Percentiles rank a stretch among this genome's conserved stretches.
Conservation (phyloP, 2,888 invertebrate species). For the Norana najaformis region DNA sequence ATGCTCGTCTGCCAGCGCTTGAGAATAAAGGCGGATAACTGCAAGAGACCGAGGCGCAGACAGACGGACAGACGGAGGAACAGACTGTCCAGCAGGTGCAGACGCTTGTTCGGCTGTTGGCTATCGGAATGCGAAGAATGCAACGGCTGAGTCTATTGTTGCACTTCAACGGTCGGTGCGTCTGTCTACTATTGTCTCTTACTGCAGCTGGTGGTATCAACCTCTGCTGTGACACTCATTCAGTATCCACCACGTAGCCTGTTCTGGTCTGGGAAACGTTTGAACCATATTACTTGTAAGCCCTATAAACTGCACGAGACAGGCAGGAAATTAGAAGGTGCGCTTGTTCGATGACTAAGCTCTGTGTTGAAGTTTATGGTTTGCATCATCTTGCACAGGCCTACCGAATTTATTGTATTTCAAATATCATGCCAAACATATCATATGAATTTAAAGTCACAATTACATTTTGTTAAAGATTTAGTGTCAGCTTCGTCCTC, state of each 20-base stretch:
- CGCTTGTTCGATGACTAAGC: too few relatives aligned
- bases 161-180: background rate
- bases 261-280: background rate
- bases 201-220: background rate
- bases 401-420: too few relatives aligned
- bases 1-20: background rate
- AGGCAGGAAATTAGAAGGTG: background rate
- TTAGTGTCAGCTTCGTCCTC: too few relatives aligned
- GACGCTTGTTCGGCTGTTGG: background rate
- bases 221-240: background rate
- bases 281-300: too few relatives aligned
- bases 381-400: too few relatives aligned
- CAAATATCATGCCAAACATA: too few relatives aligned
- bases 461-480: too few relatives aligned
- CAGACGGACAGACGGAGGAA: background rate
- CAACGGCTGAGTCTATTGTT: conserved; percentile 1
- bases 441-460: too few relatives aligned
- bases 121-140: background rate
- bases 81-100: background rate
- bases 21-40: background rate
- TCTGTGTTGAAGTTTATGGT: too few relatives aligned
- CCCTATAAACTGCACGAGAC: background rate
- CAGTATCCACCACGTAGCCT: background rate
- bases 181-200: too few relatives aligned
- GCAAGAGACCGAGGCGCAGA: background rate